A percentile compares a stretch with the other conserved stretches of the same genome.
phyloP scores from a whole-genome alignment of 2,797 vertebrate genomes.

The Merluccius polli region DNA sequence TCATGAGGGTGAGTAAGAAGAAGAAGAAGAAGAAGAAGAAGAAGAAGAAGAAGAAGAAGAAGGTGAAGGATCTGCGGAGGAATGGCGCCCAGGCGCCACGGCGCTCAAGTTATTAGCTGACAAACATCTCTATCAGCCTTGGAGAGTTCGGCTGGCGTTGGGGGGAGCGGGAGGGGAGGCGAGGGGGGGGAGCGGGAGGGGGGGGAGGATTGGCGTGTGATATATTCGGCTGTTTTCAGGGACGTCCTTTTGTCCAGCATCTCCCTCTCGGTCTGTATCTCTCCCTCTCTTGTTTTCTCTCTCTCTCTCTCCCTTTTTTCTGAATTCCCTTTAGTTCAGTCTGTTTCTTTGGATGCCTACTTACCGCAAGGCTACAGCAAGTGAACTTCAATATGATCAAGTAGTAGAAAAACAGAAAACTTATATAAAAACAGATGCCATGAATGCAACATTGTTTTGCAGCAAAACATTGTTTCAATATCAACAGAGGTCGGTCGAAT shows the following conservation, averaged over 20 bases:
- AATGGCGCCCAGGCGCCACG: no score
- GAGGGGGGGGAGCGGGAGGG: conserved; percentile 23
- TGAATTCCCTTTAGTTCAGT: no score
- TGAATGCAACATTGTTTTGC: neutral
- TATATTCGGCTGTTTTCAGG: conserved; percentile 14
- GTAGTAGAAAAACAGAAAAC: neutral
- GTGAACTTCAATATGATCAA: neutral
- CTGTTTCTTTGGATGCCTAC: neutral
- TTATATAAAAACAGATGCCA: neutral
- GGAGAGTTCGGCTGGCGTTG: neutral
- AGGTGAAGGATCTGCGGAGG: no score
- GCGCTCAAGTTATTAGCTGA: neutral
- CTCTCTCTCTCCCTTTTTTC: neutral
- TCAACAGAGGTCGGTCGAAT: no score
- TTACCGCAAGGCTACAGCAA: neutral
- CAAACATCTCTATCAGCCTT: neutral
- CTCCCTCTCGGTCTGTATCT: neutral
- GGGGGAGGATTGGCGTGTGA: neutral
- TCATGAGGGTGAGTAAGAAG: neutral
- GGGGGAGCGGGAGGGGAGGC: conserved; percentile 24
- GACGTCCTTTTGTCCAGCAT: conserved; percentile 5
- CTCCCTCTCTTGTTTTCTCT: neutral
- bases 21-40: no score
- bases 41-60: no score
- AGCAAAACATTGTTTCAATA: no score